Percentiles rank a stretch among this genome's conserved stretches.
Conservation (phyloP, 2,113 vertebrate species). For the Nerophis lumbriciformis region DNA sequence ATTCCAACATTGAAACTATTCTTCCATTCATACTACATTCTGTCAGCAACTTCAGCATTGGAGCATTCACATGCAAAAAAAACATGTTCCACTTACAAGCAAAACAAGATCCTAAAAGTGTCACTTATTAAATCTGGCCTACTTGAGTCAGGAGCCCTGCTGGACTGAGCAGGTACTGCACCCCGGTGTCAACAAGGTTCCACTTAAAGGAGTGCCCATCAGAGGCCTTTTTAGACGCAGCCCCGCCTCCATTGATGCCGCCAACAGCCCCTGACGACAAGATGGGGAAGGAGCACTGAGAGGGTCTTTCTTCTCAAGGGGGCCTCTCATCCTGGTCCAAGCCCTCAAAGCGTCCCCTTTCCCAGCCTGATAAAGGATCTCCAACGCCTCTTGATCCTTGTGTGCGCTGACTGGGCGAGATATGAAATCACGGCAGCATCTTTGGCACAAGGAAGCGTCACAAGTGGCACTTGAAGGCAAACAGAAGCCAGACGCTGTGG, state of each 20-base stretch:
- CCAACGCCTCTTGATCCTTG: conserved; percentile 20
- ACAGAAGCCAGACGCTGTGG: conserved; percentile 57
- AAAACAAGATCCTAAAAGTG: too few species aligned
- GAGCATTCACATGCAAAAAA: too few species aligned
- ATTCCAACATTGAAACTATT: too few species aligned
- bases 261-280: conserved; percentile 21
- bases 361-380: conserved; percentile 34
- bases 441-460: conserved; percentile 6
- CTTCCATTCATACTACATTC: too few species aligned
- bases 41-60: too few species aligned
- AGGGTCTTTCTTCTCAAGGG: conserved; percentile 53
- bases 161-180: too few species aligned
- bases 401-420: background rate
- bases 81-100: too few species aligned
- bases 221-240: background rate
- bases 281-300: conserved; percentile 36
- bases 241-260: conserved; percentile 51
- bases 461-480: conserved; percentile 42
- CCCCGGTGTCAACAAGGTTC: too few species aligned
- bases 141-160: too few species aligned
- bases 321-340: conserved; percentile 28
- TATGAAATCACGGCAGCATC: background rate
- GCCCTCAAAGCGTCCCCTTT: conserved; percentile 13
- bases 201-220: too few species aligned
- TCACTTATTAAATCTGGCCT: too few species aligned